Base-by-base conservation (phyloP, 2,888 invertebrate species). In the Hypena proboscidalis region DNA sequence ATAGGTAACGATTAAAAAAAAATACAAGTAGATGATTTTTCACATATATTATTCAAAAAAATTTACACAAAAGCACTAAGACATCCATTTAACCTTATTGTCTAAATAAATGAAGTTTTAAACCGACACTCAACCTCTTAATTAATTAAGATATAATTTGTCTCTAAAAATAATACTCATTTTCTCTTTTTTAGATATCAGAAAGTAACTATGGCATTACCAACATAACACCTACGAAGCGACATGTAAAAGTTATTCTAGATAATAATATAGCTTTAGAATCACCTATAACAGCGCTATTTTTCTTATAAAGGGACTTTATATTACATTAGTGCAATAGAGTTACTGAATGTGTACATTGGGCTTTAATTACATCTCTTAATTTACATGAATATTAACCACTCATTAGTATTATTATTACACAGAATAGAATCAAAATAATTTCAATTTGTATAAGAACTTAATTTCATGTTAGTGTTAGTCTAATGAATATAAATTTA, bases 11-110 rank as follows among this genome's bases (percentile, higher is more conserved):
- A 2, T n/a, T 13, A 8, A 29, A 8, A 58, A 65, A 53, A 67
- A 65, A 67, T 68, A 58, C 58, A 54, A 41, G 51, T n/a, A 41
- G 25, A 48, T 58, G 70, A 77, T 90, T 90, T 89, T 84, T 77
- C 90, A 91, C 90, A 91, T 91, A 91, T 91, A 91, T 91, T 91
- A 90, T 86, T 88, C 88, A 90, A 91, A 90, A 88, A 91, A 90
- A 89, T 85, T 85, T 91, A 91, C 90, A 91, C 89, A 90, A 91
- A 91, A 91, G 91, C 91, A 91, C 91, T 91, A 91, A 89, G 88
- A 91, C 91, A 91, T 91, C 89, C 89, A 91, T 88, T 89, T 86
- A 89, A 89, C 79, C 91, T 91, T 91, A 91, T 85, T 82, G 85
- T 88, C 91, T 91, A 91, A 85, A 87, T 90, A 88, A 90, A 90